Evolutionary conservation across 2,797 vertebrate genomes (phyloP).

Genomic region (Nothura maculosa): DNA sequence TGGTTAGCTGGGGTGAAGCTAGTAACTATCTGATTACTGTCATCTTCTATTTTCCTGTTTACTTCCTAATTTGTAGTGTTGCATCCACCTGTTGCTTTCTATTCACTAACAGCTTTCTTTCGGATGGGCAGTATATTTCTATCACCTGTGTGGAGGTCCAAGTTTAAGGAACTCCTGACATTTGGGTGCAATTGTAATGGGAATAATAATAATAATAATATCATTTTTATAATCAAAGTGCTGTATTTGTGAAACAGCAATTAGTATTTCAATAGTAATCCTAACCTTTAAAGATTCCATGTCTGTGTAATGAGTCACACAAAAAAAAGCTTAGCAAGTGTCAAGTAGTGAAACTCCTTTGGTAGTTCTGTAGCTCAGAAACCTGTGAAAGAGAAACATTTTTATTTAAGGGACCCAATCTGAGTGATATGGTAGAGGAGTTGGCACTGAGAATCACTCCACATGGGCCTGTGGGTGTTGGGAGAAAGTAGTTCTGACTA

Average conservation of each 20-base stretch:
- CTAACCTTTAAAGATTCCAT: not conserved
- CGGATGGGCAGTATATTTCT: not conserved
- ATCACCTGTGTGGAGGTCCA: not conserved
- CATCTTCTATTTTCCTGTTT: not conserved
- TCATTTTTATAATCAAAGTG: not conserved
- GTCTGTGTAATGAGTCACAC: not conserved
- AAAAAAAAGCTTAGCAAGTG: not conserved
- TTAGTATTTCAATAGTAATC: not conserved
- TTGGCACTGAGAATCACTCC: not conserved
- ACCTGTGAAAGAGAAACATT: not conserved
- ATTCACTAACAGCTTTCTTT: not conserved
- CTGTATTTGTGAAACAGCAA: not conserved
- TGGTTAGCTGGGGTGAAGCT: not conserved
- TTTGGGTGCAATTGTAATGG: not conserved
- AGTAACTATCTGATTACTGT: not conserved
- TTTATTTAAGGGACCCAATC: not conserved
- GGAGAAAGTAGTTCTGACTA: rapidly evolving
- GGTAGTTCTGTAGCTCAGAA: not conserved
- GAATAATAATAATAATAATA: not conserved
- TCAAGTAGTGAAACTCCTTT: not conserved
- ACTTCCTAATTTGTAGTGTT: not conserved
- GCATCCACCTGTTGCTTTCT: not conserved
- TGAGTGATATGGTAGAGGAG: not conserved
- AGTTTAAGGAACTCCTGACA: not conserved
- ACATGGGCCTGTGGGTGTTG: not conserved